phyloP scores from a whole-genome alignment of 2,888 invertebrate species.

The Ichneumoninae sp. region DNA sequence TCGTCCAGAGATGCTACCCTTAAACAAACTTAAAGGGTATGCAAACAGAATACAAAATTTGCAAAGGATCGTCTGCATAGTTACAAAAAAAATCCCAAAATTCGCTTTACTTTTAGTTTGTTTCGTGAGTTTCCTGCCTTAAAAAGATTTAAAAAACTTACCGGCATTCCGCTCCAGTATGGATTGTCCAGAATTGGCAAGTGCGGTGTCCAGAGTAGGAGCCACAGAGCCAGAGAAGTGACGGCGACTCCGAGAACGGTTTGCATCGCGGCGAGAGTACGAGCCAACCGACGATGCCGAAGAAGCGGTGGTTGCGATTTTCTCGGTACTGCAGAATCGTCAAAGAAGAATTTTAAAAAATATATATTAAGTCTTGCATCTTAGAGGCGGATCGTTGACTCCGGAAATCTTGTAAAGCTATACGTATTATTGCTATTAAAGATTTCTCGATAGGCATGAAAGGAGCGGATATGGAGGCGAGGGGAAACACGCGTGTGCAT shows the following conservation, averaged over 20 bases:
- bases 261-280: conserved; percentile 85
- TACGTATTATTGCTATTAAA: conserved; percentile 22
- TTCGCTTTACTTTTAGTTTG: no score
- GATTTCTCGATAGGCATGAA: conserved; percentile 28
- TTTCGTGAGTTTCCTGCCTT: background rate
- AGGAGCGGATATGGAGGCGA: conserved; percentile 4
- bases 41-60: conserved; percentile 25
- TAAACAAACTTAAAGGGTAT: no score
- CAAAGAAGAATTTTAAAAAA: background rate
- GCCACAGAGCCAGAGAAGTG: conserved; percentile 86
- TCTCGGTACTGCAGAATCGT: conserved; percentile 83
- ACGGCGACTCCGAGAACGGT: conserved; percentile 86
- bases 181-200: conserved; percentile 87
- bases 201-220: conserved; percentile 87
- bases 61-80: conserved; percentile 2
- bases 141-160: conserved; percentile 76
- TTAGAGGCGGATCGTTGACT: conserved; percentile 19
- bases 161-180: conserved; percentile 88
- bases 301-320: conserved; percentile 85
- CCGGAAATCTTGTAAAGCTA: conserved; percentile 32
- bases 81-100: no score
- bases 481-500: conserved; percentile 17
- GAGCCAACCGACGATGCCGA: conserved; percentile 85
- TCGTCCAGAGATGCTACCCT: no score
- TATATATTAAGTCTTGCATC: conserved; percentile 8